These are phyloP conservation scores for Chamaea fasciata DNA, from an alignment of 2,113 vertebrate genomes.

Conservation along the genomic window DNA sequence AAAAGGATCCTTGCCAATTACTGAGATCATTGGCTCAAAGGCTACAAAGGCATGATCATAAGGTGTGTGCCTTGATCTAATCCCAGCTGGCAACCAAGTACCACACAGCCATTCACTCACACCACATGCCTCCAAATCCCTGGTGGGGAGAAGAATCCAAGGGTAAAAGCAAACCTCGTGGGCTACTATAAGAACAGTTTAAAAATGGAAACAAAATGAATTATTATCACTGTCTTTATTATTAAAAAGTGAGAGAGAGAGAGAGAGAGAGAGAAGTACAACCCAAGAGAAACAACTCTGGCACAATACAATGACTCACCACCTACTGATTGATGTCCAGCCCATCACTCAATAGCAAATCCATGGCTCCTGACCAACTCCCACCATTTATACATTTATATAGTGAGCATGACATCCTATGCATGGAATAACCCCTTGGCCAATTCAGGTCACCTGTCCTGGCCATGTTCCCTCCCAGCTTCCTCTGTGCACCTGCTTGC, in stretches of 20 bases:
- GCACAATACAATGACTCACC: fast-evolving
- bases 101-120: neutral
- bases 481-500: neutral
- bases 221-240: neutral
- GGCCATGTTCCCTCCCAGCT: neutral
- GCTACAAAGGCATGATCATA: neutral
- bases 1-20: neutral
- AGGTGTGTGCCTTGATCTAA: neutral
- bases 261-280: fast-evolving
- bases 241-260: neutral
- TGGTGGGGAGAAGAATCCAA: neutral
- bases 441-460: neutral
- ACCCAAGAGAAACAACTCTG: neutral
- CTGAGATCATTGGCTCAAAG: neutral
- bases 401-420: neutral
- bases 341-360: neutral
- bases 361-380: neutral
- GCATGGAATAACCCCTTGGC: neutral
- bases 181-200: neutral
- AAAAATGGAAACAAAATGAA: neutral
- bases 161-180: neutral
- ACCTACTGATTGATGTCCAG: neutral
- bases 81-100: neutral
- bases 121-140: neutral
- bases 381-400: fast-evolving